Conservation (phyloP, 2,888 invertebrate species). For the Pammene aurita region DNA sequence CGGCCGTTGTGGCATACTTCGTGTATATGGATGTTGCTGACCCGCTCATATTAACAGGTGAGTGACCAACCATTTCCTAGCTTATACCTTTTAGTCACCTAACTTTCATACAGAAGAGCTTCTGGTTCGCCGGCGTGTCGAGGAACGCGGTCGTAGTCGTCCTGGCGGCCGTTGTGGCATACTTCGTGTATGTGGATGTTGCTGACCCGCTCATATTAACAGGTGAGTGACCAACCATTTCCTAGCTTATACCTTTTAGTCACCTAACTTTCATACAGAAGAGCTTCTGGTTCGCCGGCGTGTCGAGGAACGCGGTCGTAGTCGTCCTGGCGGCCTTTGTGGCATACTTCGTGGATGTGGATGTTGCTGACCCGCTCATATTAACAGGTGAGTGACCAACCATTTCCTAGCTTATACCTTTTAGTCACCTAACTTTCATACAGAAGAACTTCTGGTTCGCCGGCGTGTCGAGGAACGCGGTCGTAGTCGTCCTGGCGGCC, state of each 20-base stretch:
- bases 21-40: slow-evolving; percentile 72
- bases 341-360: slow-evolving; percentile 80
- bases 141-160: slow-evolving; percentile 89
- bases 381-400: slow-evolving; percentile 80
- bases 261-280: slow-evolving; percentile 64
- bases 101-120: slow-evolving; percentile 66
- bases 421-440: slow-evolving; percentile 51
- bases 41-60: slow-evolving; percentile 85
- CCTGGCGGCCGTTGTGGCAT: slow-evolving; percentile 83
- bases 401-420: too few species aligned
- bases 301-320: slow-evolving; percentile 87
- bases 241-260: too few species aligned
- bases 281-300: slow-evolving; percentile 85
- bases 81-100: slow-evolving; percentile 29
- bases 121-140: slow-evolving; percentile 86
- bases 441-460: slow-evolving; percentile 84
- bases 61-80: slow-evolving; percentile 42
- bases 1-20: slow-evolving; percentile 82
- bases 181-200: slow-evolving; percentile 74
- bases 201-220: slow-evolving; percentile 83
- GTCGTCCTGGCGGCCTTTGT: slow-evolving; percentile 84
- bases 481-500: slow-evolving; percentile 86
- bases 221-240: slow-evolving; percentile 64
- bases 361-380: slow-evolving; percentile 79
- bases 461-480: slow-evolving; percentile 87